phyloP scores from a whole-genome alignment of 2,113 vertebrate genomes.

The Colinus virginianus region DNA sequence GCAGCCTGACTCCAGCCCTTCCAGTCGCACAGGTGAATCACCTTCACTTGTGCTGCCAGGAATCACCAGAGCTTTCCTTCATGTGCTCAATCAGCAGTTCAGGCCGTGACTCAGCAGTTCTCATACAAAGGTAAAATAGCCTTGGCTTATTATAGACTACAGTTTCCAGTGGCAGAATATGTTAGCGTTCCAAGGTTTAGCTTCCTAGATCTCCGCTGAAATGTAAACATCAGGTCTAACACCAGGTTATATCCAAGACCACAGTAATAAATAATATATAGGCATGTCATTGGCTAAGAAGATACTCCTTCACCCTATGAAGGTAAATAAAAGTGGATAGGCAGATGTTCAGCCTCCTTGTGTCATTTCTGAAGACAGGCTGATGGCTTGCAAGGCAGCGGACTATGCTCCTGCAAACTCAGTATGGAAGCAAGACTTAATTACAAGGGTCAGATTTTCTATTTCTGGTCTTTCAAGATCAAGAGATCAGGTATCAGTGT shows the following conservation, averaged over 20 bases:
- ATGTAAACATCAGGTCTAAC: not conserved
- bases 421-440: not conserved
- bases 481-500: not conserved
- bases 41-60: too few species aligned
- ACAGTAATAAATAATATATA: not conserved
- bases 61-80: too few species aligned
- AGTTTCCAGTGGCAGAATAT: not conserved
- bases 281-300: not conserved
- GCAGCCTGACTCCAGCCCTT: too few species aligned
- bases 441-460: not conserved
- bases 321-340: not conserved
- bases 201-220: not conserved
- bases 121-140: not conserved
- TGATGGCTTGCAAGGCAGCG: not conserved
- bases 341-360: not conserved
- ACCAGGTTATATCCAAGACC: not conserved
- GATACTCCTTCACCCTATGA: accelerated
- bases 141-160: not conserved
- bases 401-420: not conserved
- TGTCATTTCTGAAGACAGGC: not conserved
- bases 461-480: not conserved
- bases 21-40: too few species aligned
- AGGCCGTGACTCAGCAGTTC: too few species aligned
- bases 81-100: too few species aligned
- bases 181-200: not conserved